Evolutionary conservation across 1,140 invertebrate species (phyloP), one percentile per base, ranked within the genome.

Genomic region (Meloidogyne floridensis): DNA sequence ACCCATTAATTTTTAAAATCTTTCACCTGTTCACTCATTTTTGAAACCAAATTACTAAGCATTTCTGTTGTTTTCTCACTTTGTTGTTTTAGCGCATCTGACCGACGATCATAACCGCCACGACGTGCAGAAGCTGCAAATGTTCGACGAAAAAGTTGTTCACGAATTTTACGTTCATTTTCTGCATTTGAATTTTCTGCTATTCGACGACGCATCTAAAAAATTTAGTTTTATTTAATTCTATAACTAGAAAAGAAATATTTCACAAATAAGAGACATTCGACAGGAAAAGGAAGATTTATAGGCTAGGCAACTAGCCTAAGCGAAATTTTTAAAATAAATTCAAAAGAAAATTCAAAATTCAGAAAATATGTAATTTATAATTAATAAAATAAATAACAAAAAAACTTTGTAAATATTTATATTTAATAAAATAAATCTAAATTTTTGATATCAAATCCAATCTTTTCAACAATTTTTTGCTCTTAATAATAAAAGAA

Each of bases 21-120:
- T 72, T 6, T 43, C 11, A 80, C 80, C 80, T 80, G 75, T 43
- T 83, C 84, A 13, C 83, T 71, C 82, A 83, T 83, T 73, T 75
- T 70, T 42, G 13, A 9, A 32, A 83, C 82, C 77, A 83, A 65
- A 42, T 84, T 65, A 65, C 75, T 76, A n/a, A 83, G 75, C 53
- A 54, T 72, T 65, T 85, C 80, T 11, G 84, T 83, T 73, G 74
- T 83, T 15, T 81, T 53, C 8, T 80, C 72, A 20, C 81, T 83
- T 8, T 72, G 51, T 32, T 72, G 56, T 32, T 65, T 56, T 18
- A 80, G 11, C 7, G 80, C 71, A 51, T 80, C 80, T n/a, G 72
- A 53, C n/a, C 80, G 80, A 43, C 80, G 80, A 71, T 79, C 76
- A 69, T 47, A 80, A n/a, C 54, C 72, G 8, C 43, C 51, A 43